A percentile compares a stretch with the other conserved stretches of the same genome.
Conservation (phyloP, 2,888 invertebrate species). For the Brachyopa scutellaris region DNA sequence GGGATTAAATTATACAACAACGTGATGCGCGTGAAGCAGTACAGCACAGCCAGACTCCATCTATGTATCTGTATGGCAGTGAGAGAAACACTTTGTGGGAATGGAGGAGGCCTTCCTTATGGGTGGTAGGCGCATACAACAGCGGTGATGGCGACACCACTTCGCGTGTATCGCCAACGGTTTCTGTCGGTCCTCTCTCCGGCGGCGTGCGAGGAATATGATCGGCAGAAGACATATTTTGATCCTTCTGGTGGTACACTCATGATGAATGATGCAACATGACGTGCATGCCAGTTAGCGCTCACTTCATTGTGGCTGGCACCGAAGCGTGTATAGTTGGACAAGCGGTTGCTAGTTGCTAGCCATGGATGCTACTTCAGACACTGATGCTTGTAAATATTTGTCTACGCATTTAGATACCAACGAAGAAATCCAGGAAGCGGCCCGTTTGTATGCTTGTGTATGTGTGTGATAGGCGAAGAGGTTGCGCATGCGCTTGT, state of each 20-base stretch:
- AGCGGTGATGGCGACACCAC: constrained; percentile 66
- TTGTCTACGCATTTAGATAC: constrained; percentile 71
- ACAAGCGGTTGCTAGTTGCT: not conserved
- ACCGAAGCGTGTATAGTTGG: constrained; percentile 58
- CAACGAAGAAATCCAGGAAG: constrained; percentile 62
- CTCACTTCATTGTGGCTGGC: constrained; percentile 39
- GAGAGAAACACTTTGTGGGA: constrained; percentile 28
- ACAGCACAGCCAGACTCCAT: constrained; percentile 2
- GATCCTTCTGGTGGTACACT: constrained; percentile 70
- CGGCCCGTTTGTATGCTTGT: constrained; percentile 10
- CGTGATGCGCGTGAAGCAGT: constrained; percentile 58
- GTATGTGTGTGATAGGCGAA: not conserved
- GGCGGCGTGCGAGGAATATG: constrained; percentile 61
- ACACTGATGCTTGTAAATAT: constrained; percentile 68
- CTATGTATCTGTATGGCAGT: not conserved
- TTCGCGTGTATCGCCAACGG: constrained; percentile 56
- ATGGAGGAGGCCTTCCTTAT: constrained; percentile 37
- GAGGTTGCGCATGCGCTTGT: constrained; percentile 34
- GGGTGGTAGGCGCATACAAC: constrained; percentile 53
- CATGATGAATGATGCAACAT: constrained; percentile 72
- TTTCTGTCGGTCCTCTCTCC: constrained; percentile 32
- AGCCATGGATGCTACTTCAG: constrained; percentile 15
- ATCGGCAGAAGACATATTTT: constrained; percentile 70
- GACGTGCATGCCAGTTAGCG: constrained; percentile 61
- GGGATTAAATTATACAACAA: constrained; percentile 67